phyloP scores from a whole-genome alignment of 2,113 vertebrate genomes.

The Cyphomyrus plagiostoma region DNA sequence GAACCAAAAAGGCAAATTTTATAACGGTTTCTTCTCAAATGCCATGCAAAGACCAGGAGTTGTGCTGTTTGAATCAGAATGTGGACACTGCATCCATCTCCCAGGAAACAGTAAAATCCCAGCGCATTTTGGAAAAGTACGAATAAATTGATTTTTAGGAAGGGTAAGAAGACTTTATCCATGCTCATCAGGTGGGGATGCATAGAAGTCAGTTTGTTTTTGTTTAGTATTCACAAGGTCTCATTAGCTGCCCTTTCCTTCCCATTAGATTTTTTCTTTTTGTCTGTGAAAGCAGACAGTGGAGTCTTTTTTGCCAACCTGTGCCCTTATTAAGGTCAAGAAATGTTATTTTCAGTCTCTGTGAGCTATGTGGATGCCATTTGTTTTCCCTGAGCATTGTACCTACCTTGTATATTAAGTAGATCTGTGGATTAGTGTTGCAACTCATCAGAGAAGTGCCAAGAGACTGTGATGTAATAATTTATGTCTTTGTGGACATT shows the following conservation, averaged over 20 bases:
- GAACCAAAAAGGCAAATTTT: background rate
- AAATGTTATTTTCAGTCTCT: background rate
- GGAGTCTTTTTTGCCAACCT: background rate
- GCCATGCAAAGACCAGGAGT: background rate
- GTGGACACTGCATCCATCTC: background rate
- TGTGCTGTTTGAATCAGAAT: background rate
- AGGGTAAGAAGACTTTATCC: background rate
- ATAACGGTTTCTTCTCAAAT: background rate
- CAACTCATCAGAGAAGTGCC: background rate
- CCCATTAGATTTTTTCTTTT: conserved; percentile 1
- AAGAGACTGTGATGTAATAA: background rate
- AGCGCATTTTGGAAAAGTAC: background rate
- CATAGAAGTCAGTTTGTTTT: background rate
- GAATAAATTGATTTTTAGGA: background rate
- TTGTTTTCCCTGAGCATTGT: background rate
- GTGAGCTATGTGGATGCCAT: background rate
- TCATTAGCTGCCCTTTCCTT: background rate
- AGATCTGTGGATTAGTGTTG: background rate
- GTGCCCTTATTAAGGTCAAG: conserved; percentile 5
- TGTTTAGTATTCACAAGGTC: conserved; percentile 3
- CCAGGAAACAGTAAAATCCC: background rate
- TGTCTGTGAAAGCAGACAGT: background rate
- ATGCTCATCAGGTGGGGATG: background rate
- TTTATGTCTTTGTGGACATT: background rate
- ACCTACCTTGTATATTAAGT: background rate